Evolutionary conservation across 2,797 vertebrate species (phyloP), one percentile per base, ranked within the genome.

Genomic region (Cetoscarus ocellatus): DNA sequence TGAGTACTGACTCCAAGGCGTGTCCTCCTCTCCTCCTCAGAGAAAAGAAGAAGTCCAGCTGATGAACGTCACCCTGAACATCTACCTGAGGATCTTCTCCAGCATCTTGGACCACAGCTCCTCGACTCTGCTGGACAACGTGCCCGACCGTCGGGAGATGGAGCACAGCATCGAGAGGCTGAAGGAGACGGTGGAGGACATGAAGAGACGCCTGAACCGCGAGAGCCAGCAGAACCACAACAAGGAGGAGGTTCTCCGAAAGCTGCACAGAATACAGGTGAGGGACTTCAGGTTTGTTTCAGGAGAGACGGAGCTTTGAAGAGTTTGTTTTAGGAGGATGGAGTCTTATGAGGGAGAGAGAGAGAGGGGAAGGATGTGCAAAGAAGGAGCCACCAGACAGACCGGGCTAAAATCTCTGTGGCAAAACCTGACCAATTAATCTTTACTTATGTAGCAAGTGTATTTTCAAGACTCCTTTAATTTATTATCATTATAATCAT

Each of bases 61-160:
- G 67, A 66, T 92, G 55, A 89, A 84, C 5, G 55, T 58, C 63
- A 87, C 88, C 0, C 68, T 92, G 77, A 64, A 77, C 5, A 6
- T 92, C 70, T 92, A 92, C 80, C 19, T 0, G 6, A 68, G 1
- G 0, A 77, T 91, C 50, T 87, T 91, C 73, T 80, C 73, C 67
- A 79, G 10, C 54, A 66, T 88, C 55, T 67, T 79, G 50, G 9
- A 61, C 12, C 15, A 45, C 6, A 3, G 0, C 12, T 9, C 11
- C 10, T 3, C 35, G 1, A 7, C 19, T 6, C 69, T 89, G 53
- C 86, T 89, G 75, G 10, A 27, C 0, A 6, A 13, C 1, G 1
- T 86, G 60, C 0, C 10, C 0, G 0, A 0, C 0, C 0, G 44
- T 0, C 0, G 1, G 0, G 53, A 0, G 7, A 0, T 0, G 0